Conservation (phyloP, 2,113 vertebrate genomes). For the Stigmatopora argus region DNA sequence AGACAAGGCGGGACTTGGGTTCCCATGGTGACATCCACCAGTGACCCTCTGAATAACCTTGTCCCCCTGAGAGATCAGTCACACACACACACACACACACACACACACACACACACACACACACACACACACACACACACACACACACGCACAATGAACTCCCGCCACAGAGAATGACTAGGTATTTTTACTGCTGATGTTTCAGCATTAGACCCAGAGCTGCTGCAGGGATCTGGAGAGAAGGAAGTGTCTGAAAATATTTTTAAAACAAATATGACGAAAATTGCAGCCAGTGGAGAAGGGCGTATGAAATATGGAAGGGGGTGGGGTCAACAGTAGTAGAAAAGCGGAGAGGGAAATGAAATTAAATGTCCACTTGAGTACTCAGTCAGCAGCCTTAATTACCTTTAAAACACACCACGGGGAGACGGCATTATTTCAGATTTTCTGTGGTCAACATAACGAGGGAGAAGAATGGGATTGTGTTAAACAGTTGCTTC, state of each 20-base stretch:
- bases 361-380: constrained; percentile 31
- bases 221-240: constrained; percentile 15
- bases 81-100: no score
- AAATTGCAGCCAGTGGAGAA: constrained; percentile 13
- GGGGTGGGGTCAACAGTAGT: constrained; percentile 1
- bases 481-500: constrained; percentile 65
- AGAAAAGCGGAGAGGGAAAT: constrained; percentile 24
- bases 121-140: constrained; percentile 18
- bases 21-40: constrained; percentile 53
- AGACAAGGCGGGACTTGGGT: constrained; percentile 48
- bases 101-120: constrained; percentile 18
- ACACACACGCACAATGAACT: constrained; percentile 18
- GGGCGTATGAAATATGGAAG: constrained; percentile 15
- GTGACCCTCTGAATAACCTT: constrained; percentile 60
- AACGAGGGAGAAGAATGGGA: constrained; percentile 43
- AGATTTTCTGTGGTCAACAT: constrained; percentile 27
- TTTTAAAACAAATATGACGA: constrained; percentile 38
- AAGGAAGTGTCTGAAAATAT: constrained; percentile 45
- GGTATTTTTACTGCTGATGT: constrained; percentile 24
- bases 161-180: constrained; percentile 19
- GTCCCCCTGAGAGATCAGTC: constrained; percentile 53
- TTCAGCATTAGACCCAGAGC: constrained; percentile 21
- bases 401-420: constrained; percentile 47
- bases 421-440: constrained; percentile 27
- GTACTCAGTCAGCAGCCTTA: constrained; percentile 40